Evolutionary conservation across 2,113 vertebrate species (phyloP), one percentile per base, ranked within the genome.

Genomic region (Psittacara wagleri): DNA sequence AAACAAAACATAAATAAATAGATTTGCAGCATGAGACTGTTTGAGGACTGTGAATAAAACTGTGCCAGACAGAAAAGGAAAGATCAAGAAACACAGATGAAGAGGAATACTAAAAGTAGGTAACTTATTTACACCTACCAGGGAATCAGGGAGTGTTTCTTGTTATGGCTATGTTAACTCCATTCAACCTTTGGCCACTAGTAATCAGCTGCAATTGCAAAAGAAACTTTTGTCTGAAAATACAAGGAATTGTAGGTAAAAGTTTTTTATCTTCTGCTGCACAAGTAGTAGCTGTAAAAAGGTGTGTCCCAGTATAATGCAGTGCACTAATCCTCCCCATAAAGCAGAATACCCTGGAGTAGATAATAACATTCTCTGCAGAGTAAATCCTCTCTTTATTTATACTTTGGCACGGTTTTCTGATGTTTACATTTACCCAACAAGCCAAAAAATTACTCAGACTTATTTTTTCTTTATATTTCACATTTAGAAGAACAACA

Each of bases 311-410:
- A 43, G 37, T 54, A 69, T 49, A 86, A 77, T 7, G 19, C 19
- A 75, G 44, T 70, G 61, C 51, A 78, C 66, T 83, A 88, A 94
- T 91, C 81, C 63, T 94, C 43, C 75, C 81, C 83, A 87, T 25
- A 78, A 87, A 91, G 64, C 23, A 79, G 67, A 86, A 95, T 74
- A 95, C 35, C 43, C 46, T 70, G 46, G 37, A 87, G 78, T n/a
- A 94, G 86, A 83, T 67, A 94, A 79, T 17, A 73, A 85, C 43
- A 74, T 84, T 85, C 67, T 87, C 70, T 59, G 49, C 29, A 49
- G 82, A 89, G 69, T 85, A 94, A 95, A 92, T 84, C 83, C 63
- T 89, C 66, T 82, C 82, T 92, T 92, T 94, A 95, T 94, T 94
- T 94, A 94, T 85, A 94, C 23, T 52, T 41, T 87, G 81, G 84